A percentile compares a stretch with the other conserved stretches of the same genome.
These are phyloP conservation scores for Keiferia lycopersicella DNA, from an alignment of 2,888 invertebrate genomes.

Conservation along the genomic window DNA sequence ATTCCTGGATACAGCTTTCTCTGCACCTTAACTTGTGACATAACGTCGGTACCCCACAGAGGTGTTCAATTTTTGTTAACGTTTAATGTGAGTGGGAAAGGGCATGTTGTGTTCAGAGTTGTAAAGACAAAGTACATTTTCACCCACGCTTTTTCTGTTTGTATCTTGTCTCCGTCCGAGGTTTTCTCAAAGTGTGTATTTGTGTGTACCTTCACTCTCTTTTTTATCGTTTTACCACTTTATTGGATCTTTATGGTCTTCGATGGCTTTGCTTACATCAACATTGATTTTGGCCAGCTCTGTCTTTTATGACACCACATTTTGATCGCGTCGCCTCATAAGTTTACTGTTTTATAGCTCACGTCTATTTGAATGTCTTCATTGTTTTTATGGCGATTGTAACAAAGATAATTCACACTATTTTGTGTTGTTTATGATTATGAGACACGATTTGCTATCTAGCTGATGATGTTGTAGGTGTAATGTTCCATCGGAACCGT, in stretches of 20 bases:
- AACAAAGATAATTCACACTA: constrained; percentile 11
- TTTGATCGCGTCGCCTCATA: constrained; percentile 21
- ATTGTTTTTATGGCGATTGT: constrained; percentile 17
- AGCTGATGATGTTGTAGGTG: constrained; percentile 7
- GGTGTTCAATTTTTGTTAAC: constrained; percentile 22
- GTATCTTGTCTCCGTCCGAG: constrained; percentile 18
- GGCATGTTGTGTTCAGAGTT: constrained; percentile 25
- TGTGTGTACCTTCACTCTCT: constrained; percentile 32
- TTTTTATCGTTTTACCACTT: constrained; percentile 30
- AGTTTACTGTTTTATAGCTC: constrained; percentile 22
- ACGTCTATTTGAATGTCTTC: constrained; percentile 20
- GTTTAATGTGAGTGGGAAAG: constrained; percentile 22
- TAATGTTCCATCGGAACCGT: neutral
- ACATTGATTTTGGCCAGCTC: constrained; percentile 25
- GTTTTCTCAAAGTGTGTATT: constrained; percentile 35
- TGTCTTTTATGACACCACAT: constrained; percentile 26
- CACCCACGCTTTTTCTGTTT: constrained; percentile 33
- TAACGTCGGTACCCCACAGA: constrained; percentile 21
- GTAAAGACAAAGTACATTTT: constrained; percentile 35
- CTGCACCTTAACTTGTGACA: constrained; percentile 10
- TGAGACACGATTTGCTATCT: constrained; percentile 11
- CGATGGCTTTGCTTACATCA: constrained; percentile 25
- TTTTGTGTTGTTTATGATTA: constrained; percentile 18
- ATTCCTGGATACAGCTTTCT: constrained; percentile 14
- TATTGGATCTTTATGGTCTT: constrained; percentile 27